Evolutionary conservation across 1,140 invertebrate species (phyloP).

Genomic region (Meloidogyne hapla): DNA sequence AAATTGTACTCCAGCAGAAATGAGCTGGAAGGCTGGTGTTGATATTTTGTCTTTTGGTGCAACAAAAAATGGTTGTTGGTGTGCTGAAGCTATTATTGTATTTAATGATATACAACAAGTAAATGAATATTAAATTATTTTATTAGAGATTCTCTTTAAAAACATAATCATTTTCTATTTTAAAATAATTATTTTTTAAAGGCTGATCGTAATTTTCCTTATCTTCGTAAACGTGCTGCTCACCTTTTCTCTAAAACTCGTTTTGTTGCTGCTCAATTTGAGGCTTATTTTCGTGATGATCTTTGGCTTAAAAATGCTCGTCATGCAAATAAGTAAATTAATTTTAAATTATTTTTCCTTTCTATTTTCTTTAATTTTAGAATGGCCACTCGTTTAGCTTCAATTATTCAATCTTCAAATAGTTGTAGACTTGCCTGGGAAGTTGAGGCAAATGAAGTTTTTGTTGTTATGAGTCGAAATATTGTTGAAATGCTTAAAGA

Average conservation of each 20-base stretch:
- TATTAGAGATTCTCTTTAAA: no score
- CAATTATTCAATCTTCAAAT: conserved; percentile 3
- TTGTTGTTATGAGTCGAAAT: conserved; percentile 28
- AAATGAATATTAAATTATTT: no score
- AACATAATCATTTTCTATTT: no score
- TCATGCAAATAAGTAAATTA: conserved; percentile 26
- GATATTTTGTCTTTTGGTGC: conserved; percentile 33
- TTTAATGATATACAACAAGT: conserved; percentile 27
- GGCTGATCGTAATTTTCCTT: conserved; percentile 27
- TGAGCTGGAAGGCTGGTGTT: conserved; percentile 32
- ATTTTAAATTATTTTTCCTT: background rate
- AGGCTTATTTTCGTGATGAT: conserved; percentile 30
- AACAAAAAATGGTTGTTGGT: conserved; percentile 35
- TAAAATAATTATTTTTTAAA: no score
- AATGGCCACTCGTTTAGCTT: conserved; percentile 23
- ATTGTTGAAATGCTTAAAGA: conserved; percentile 19
- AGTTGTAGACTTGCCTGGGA: conserved; percentile 26
- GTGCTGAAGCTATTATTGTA: conserved; percentile 32
- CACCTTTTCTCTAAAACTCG: conserved; percentile 35
- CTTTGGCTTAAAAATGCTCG: conserved; percentile 30
- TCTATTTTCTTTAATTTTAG: background rate
- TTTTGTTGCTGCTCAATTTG: conserved; percentile 34
- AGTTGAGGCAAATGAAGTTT: conserved; percentile 31
- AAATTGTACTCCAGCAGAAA: conserved; percentile 30
- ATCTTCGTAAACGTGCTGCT: conserved; percentile 30